Evolutionary conservation across 2,888 invertebrate genomes (phyloP), one percentile per base, ranked within the genome.

Genomic region (Laspeyria flexula): DNA sequence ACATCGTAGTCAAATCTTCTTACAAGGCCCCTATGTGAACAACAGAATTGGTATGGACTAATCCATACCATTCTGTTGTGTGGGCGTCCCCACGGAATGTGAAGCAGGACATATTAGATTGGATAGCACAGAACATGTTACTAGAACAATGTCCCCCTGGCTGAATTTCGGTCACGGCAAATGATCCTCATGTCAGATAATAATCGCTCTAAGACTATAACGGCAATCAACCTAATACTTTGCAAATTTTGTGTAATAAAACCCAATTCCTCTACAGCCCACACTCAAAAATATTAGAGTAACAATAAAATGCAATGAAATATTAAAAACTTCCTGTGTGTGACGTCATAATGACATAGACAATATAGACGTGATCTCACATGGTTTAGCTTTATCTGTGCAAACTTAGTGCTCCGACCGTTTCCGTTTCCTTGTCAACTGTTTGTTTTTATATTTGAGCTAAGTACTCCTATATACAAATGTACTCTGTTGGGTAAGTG

Each of bases 231-330:
- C n/a, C n/a, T n/a, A n/a, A n/a, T n/a, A n/a, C 30, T 11, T 11
- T 11, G 5, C 30, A 11, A 18, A 18, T 18, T 30, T 30, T 30
- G 10, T n/a, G 1, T 5, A 35, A 35, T 35, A n/a, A 16, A 11
- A n/a, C 15, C 15, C 43, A 43, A 44, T 47, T 41, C 41, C 34
- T 43, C 41, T 37, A 27, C 51, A 43, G 23, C 67, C 67, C 67
- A 68, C 71, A 33, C 21, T 33, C 4, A 2, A 29, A n/a, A 38
- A 25, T 43, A 52, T 55, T 47, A 40, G 46, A 51, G 31, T 45
- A 49, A 46, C 48, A 60, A 60, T 70, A 66, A 68, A 50, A 60
- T 71, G 71, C 63, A 56, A 62, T 65, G 55, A 61, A 63, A 48
- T 57, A 45, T 46, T 53, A 25, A 42, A 49, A 30, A 52, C 47